A percentile compares a stretch with the other conserved stretches of the same genome.
Evolutionary conservation across 2,797 vertebrate genomes (phyloP).

Genomic region (Eulemur mongoz): DNA sequence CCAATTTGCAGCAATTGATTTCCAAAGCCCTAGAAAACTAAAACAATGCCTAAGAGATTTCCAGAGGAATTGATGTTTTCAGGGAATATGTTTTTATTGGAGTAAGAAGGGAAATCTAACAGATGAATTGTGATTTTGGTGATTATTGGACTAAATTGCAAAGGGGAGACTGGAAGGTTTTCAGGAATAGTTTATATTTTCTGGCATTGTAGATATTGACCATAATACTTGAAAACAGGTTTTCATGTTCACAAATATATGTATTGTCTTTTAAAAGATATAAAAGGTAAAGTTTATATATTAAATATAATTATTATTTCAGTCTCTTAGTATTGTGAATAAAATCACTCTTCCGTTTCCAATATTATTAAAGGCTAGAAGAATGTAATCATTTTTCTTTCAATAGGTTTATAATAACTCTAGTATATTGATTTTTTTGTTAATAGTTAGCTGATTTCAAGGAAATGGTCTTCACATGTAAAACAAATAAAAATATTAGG

Average conservation of each 20-base stretch:
- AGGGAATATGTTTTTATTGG: neutral
- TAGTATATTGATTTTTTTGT: neutral
- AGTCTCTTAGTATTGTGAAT: neutral
- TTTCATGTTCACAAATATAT: neutral
- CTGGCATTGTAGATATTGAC: neutral
- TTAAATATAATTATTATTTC: neutral
- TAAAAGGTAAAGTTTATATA: neutral
- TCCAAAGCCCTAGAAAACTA: neutral
- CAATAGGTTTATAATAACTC: neutral
- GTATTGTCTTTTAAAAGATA: neutral
- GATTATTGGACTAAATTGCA: neutral
- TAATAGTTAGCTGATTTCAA: neutral
- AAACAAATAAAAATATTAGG: neutral
- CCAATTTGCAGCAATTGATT: neutral
- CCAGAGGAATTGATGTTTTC: rapidly evolving
- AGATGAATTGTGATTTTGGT: neutral
- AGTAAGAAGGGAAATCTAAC: neutral
- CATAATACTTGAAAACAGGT: neutral
- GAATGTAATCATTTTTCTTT: neutral
- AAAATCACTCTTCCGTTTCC: neutral
- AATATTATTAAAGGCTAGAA: neutral
- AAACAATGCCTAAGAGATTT: neutral
- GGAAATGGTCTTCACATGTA: neutral
- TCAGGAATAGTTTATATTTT: neutral
- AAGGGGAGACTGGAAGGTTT: neutral